phyloP scores from a whole-genome alignment of 2,797 vertebrate species.

The Sebastes taczanowskii region DNA sequence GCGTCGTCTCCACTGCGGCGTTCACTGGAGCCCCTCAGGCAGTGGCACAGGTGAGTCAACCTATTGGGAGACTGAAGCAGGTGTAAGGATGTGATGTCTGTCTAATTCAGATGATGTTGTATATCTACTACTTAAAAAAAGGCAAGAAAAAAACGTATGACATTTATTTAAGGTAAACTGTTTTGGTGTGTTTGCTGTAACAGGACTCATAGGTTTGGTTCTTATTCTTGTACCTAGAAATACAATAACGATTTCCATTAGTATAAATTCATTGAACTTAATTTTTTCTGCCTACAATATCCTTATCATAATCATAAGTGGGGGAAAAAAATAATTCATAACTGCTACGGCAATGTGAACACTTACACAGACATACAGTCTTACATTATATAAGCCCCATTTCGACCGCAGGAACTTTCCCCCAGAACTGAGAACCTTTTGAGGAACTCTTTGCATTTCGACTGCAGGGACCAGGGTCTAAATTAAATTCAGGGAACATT shows the following conservation, averaged over 20 bases:
- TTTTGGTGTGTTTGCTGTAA: not conserved
- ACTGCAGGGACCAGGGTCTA: no score
- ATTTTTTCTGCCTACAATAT: no score
- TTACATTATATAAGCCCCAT: not conserved
- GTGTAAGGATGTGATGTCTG: not conserved
- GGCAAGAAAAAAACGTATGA: not conserved
- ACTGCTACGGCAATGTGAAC: no score
- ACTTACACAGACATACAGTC: not conserved
- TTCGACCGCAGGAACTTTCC: no score
- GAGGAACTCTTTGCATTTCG: no score
- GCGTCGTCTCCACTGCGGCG: constrained; percentile 89
- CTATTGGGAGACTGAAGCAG: not conserved
- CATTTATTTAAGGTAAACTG: not conserved
- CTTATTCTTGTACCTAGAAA: not conserved
- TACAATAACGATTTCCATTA: not conserved
- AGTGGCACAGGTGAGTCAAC: constrained; percentile 86
- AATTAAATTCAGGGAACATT: no score
- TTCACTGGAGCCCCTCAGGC: constrained; percentile 89
- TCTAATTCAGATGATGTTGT: not conserved
- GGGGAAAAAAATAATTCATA: not conserved
- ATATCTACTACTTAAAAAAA: not conserved
- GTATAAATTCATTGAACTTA: no score
- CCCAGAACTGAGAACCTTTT: no score
- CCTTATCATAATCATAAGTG: no score
- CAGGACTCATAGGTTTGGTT: not conserved